Percentiles rank a stretch among this genome's conserved stretches.
Conservation (phyloP, 2,888 invertebrate species). For the Rhynchonema sp. region DNA sequence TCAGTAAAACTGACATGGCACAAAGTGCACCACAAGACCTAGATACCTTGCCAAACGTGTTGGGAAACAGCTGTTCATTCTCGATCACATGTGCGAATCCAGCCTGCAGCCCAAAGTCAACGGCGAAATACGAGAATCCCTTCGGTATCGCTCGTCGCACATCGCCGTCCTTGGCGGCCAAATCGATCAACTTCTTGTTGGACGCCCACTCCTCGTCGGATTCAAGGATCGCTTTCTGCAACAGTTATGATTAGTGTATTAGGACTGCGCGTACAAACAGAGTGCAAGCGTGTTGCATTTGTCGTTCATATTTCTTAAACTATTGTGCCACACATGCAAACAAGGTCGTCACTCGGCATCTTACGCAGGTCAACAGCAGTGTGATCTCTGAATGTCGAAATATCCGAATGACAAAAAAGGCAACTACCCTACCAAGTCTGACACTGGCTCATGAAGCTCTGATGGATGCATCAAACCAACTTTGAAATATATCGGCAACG, state of each 20-base stretch:
- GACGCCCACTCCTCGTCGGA: conserved; percentile 83
- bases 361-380: no score
- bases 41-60: conserved; percentile 64
- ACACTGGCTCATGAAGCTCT: no score
- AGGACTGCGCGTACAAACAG: no score
- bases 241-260: not conserved
- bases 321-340: no score
- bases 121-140: conserved; percentile 79
- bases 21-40: not conserved
- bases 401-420: no score
- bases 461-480: no score
- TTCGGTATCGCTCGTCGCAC: conserved; percentile 65
- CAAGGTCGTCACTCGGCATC: no score
- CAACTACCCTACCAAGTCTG: no score
- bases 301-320: no score
- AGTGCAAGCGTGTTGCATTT: no score
- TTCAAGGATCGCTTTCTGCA: conserved; percentile 72
- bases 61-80: conserved; percentile 64
- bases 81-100: conserved; percentile 96
- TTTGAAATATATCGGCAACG: conserved; percentile 87
- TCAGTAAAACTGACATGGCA: no score
- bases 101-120: conserved; percentile 64
- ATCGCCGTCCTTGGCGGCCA: conserved; percentile 44
- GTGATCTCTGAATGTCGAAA: no score
- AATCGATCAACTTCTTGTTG: conserved; percentile 68